Evolutionary conservation across 35 echinoderm and acorn worm genomes (phyloP).

Genomic region (Stichopus chloronotus): DNA sequence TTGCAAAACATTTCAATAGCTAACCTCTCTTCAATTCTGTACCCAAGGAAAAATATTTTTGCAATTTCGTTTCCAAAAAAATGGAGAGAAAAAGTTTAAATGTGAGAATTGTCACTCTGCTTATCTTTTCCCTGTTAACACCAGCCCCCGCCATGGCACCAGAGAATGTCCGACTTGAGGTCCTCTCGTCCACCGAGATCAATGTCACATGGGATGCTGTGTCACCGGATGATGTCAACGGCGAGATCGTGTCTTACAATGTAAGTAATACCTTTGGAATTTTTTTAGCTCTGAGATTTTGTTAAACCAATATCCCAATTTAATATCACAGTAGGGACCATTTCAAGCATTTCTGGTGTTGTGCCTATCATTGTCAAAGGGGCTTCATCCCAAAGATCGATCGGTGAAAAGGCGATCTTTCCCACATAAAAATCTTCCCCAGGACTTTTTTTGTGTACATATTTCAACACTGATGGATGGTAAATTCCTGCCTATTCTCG

Average conservation of each 20-base stretch:
- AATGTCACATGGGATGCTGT: slow-evolving; percentile 69
- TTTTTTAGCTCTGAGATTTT: not conserved
- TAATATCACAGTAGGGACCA: not conserved
- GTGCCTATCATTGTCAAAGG: not conserved
- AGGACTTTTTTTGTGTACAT: too few species aligned
- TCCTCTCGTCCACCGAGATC: slow-evolving; percentile 23
- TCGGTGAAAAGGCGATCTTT: too few species aligned
- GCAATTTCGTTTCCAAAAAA: not conserved
- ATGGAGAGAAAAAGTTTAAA: not conserved
- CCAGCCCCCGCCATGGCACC: slow-evolving; percentile 66
- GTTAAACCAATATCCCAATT: not conserved
- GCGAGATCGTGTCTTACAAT: slow-evolving; percentile 57
- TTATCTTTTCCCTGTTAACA: not conserved
- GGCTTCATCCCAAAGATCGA: too few species aligned
- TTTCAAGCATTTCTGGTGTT: not conserved
- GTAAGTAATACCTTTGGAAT: slow-evolving; percentile 54
- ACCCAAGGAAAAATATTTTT: too few species aligned
- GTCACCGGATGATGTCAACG: slow-evolving; percentile 64
- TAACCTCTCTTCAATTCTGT: too few species aligned
- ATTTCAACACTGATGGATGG: too few species aligned
- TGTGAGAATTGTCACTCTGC: slow-evolving; percentile 2
- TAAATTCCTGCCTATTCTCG: too few species aligned
- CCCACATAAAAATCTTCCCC: too few species aligned
- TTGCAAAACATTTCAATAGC: too few species aligned
- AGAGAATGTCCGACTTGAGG: slow-evolving; percentile 44